phyloP scores from a whole-genome alignment of 2,888 invertebrate species.

The Odontocolon sp. region DNA sequence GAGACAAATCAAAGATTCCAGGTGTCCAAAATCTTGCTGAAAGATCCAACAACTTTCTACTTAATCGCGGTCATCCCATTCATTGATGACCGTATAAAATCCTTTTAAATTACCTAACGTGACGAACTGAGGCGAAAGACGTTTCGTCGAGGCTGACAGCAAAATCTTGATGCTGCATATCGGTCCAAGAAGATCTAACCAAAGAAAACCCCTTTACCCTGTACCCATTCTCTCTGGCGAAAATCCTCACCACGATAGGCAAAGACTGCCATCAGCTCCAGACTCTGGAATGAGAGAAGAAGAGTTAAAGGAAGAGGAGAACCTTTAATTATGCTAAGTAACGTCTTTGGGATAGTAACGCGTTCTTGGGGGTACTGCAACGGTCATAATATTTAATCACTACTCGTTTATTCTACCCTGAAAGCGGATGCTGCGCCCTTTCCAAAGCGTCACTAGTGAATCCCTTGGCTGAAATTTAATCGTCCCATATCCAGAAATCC shows the following conservation, averaged over 20 bases:
- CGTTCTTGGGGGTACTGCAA: constrained; percentile 69
- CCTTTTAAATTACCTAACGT: constrained; percentile 17
- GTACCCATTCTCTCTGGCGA: constrained; percentile 8
- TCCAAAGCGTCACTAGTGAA: constrained; percentile 62
- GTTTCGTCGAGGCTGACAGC: background rate
- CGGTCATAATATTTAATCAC: constrained; percentile 81
- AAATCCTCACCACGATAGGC: constrained; percentile 27
- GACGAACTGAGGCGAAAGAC: background rate
- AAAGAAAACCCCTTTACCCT: constrained; percentile 39
- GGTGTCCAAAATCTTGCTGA: too few species aligned
- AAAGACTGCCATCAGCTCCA: constrained; percentile 42
- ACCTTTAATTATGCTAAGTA: constrained; percentile 81
- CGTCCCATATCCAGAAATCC: constrained; percentile 48
- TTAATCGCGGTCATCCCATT: constrained; percentile 6
- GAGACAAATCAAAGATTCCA: too few species aligned
- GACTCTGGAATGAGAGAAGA: background rate
- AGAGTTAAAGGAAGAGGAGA: constrained; percentile 53
- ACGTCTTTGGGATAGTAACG: constrained; percentile 72
- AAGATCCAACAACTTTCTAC: too few species aligned
- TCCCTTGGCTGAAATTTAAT: constrained; percentile 70
- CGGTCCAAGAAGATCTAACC: constrained; percentile 23
- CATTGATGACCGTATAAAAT: constrained; percentile 14
- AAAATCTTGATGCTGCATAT: constrained; percentile 43
- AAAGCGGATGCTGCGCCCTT: constrained; percentile 61
- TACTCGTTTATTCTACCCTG: constrained; percentile 75